Conservation (phyloP, 2,797 vertebrate genomes). For the Sebastes steindachneri region DNA sequence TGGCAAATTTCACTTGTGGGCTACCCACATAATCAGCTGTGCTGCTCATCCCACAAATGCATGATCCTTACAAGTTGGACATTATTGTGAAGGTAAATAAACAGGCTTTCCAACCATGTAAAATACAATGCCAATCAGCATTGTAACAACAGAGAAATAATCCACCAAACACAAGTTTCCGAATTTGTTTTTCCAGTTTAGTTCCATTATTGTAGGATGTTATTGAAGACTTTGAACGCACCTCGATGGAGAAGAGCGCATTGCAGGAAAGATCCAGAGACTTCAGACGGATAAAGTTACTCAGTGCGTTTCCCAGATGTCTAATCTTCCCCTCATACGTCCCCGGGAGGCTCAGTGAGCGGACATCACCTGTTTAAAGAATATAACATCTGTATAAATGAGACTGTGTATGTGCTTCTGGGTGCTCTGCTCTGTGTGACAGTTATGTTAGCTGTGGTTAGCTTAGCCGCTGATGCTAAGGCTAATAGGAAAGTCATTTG, state of each 20-base stretch:
- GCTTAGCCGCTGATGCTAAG: slow-evolving; percentile 6
- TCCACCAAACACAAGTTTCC: too few species aligned
- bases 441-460: slow-evolving; percentile 36
- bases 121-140: fast-evolving
- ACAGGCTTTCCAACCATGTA: too few species aligned
- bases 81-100: too few species aligned
- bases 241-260: slow-evolving; percentile 84
- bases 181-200: fast-evolving
- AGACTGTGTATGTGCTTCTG: background rate
- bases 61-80: too few species aligned
- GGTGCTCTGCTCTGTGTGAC: background rate
- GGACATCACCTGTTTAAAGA: slow-evolving; percentile 79
- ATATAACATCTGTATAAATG: fast-evolving
- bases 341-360: slow-evolving; percentile 84
- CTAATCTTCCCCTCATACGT: slow-evolving; percentile 85
- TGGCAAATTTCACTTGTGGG: fast-evolving
- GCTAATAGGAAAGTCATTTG: background rate
- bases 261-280: slow-evolving; percentile 89
- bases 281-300: slow-evolving; percentile 84
- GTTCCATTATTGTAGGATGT: background rate
- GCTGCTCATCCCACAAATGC: too few species aligned
- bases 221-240: slow-evolving; percentile 37
- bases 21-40: too few species aligned
- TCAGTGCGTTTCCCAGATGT: slow-evolving; percentile 84
- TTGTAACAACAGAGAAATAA: too few species aligned